Percentiles rank a stretch among this genome's conserved stretches.
phyloP scores from a whole-genome alignment of 2,888 invertebrate species.

The Napeogenes inachia region DNA sequence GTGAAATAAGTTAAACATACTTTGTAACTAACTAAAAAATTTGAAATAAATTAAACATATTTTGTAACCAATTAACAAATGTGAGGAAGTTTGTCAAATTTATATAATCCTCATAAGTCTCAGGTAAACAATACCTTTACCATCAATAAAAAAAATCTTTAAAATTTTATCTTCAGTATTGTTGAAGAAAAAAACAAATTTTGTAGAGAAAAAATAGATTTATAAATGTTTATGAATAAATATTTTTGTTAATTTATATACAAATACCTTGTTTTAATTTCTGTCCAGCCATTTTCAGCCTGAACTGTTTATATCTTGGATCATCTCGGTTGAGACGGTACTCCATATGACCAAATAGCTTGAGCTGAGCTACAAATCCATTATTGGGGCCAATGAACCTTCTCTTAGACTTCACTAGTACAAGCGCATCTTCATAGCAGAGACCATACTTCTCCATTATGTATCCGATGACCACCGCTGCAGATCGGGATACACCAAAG shows the following conservation, averaged over 20 bases:
- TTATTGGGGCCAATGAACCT: constrained; percentile 86
- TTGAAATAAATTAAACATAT: too few relatives aligned
- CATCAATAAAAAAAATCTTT: too few relatives aligned
- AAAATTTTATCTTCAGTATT: too few relatives aligned
- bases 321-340: constrained; percentile 82
- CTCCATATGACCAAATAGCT: constrained; percentile 87
- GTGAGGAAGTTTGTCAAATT: too few relatives aligned
- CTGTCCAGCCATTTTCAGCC: constrained; percentile 87
- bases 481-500: constrained; percentile 93
- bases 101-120: too few relatives aligned
- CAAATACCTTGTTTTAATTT: constrained; percentile 83
- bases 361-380: constrained; percentile 88
- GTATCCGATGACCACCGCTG: constrained; percentile 90
- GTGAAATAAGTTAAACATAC: too few relatives aligned
- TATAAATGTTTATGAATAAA: too few relatives aligned
- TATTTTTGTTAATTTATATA: not conserved
- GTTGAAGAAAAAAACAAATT: too few relatives aligned
- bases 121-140: too few relatives aligned
- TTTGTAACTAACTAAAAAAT: too few relatives aligned
- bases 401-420: constrained; percentile 82
- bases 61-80: too few relatives aligned
- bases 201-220: too few relatives aligned
- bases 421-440: constrained; percentile 83
- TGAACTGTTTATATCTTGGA: constrained; percentile 85
- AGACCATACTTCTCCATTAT: constrained; percentile 91